These are phyloP conservation scores for Amphimallon solstitiale DNA, from an alignment of 2,888 invertebrate species.

Conservation along the genomic window DNA sequence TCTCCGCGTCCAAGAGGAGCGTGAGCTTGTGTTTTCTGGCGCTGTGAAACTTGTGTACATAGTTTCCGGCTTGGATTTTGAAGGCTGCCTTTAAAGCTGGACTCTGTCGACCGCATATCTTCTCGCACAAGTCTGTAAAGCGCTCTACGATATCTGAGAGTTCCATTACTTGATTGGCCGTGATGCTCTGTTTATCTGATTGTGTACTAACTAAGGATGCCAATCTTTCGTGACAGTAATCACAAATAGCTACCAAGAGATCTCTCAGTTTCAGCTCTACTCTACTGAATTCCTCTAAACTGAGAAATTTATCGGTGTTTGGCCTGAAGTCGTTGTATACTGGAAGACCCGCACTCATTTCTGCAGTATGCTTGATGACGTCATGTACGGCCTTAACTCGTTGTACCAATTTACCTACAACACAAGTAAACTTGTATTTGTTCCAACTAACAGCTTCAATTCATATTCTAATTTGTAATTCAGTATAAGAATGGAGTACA, in stretches of 20 bases:
- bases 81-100: constrained; percentile 84
- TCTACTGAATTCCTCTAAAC: constrained; percentile 73
- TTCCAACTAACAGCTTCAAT: too few relatives aligned
- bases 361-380: constrained; percentile 81
- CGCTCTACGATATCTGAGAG: constrained; percentile 80
- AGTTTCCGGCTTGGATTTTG: constrained; percentile 89
- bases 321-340: constrained; percentile 55
- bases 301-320: constrained; percentile 75
- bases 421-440: too few relatives aligned
- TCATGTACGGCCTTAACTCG: constrained; percentile 80
- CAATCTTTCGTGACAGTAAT: constrained; percentile 92
- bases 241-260: constrained; percentile 83
- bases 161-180: constrained; percentile 79
- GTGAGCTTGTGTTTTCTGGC: constrained; percentile 88
- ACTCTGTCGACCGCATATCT: constrained; percentile 78
- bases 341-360: constrained; percentile 69
- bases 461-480: too few relatives aligned
- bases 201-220: constrained; percentile 87
- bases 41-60: constrained; percentile 90
- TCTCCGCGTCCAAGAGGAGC: constrained; percentile 86
- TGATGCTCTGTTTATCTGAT: constrained; percentile 77
- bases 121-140: constrained; percentile 81
- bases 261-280: constrained; percentile 79
- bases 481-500: too few relatives aligned
- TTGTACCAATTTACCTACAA: constrained; percentile 70